These are phyloP conservation scores for Archocentrus centrarchus DNA, from an alignment of 2,113 vertebrate genomes.

Conservation along the genomic window DNA sequence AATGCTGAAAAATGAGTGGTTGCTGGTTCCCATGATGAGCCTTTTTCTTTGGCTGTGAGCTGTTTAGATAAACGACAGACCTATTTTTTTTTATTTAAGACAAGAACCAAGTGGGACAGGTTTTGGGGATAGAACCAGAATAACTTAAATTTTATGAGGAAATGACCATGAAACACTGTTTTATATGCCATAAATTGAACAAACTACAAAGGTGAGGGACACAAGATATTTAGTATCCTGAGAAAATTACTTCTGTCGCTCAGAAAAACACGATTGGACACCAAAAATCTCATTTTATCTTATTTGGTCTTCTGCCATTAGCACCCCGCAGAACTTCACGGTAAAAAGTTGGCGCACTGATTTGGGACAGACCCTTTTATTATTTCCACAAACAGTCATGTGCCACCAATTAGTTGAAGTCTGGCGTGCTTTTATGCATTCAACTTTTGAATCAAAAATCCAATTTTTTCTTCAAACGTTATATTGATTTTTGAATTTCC, in stretches of 20 bases:
- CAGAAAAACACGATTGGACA: not conserved
- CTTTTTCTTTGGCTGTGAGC: not conserved
- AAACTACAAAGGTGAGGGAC: not conserved
- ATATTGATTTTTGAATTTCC: not conserved
- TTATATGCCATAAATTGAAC: conserved; percentile 11
- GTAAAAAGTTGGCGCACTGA: not conserved
- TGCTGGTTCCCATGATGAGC: conserved; percentile 18
- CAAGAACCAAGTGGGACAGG: not conserved
- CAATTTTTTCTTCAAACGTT: not conserved
- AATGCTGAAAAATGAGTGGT: conserved; percentile 3
- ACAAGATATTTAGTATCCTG: not conserved
- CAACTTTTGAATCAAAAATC: not conserved
- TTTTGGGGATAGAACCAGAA: not conserved
- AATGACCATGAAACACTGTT: not conserved
- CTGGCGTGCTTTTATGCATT: not conserved
- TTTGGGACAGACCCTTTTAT: not conserved
- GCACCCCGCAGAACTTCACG: not conserved
- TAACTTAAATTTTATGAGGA: too few species aligned
- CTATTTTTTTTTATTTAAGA: not conserved
- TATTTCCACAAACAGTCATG: not conserved
- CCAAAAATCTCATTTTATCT: not conserved
- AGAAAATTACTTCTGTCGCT: not conserved
- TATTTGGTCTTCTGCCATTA: not conserved
- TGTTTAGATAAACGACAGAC: not conserved
- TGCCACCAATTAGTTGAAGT: too few species aligned